A percentile compares a stretch with the other conserved stretches of the same genome.
These are phyloP conservation scores for Gallirallus australis DNA, from an alignment of 2,797 vertebrate species.

Conservation along the genomic window DNA sequence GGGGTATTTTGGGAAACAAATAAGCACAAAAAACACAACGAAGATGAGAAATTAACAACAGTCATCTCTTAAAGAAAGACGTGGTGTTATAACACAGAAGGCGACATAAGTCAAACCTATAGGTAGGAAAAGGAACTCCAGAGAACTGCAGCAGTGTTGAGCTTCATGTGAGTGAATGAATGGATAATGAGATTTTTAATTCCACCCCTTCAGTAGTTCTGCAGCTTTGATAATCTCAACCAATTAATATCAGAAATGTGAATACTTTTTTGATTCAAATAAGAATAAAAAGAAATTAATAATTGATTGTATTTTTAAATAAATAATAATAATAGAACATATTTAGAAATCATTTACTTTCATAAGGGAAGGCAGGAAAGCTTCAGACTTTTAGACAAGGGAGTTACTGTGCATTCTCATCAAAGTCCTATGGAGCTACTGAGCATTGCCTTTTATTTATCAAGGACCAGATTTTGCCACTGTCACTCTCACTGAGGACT, in stretches of 20 bases:
- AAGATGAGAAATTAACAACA: neutral
- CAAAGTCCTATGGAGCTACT: conserved; percentile 10
- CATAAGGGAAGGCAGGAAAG: neutral
- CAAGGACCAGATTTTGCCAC: conserved; percentile 36
- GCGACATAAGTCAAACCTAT: neutral
- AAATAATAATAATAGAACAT: neutral
- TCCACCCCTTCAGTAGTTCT: neutral
- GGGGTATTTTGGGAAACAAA: neutral
- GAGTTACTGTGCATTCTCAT: neutral
- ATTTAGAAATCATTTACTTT: conserved; percentile 34
- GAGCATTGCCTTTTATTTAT: conserved; percentile 31
- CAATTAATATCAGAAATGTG: neutral
- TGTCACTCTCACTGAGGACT: conserved; percentile 14
- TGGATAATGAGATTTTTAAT: neutral
- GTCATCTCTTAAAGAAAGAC: neutral
- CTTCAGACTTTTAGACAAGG: neutral
- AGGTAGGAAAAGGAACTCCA: neutral
- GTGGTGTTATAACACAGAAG: neutral
- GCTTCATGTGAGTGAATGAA: neutral
- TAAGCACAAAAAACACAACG: neutral
- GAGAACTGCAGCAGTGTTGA: neutral
- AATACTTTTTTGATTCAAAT: neutral
- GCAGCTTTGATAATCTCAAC: neutral
- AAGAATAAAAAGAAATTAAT: neutral
- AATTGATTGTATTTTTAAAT: neutral